Conservation (phyloP, 2,888 invertebrate species). For the Anoncus sp. region DNA sequence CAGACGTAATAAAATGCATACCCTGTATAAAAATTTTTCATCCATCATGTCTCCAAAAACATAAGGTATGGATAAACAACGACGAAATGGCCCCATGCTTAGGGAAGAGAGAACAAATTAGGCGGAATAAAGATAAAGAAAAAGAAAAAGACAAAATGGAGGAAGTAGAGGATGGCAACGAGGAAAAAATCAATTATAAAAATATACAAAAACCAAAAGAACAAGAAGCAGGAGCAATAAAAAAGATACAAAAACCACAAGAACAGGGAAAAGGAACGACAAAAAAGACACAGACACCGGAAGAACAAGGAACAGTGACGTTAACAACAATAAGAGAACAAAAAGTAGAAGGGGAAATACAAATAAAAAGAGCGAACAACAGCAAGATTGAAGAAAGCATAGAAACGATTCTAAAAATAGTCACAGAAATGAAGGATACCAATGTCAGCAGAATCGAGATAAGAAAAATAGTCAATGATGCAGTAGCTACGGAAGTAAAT, state of each 20-base stretch:
- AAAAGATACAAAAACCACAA: too few relatives aligned
- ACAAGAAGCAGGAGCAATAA: too few relatives aligned
- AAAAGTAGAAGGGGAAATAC: too few relatives aligned
- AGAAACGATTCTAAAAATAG: constrained; percentile 12
- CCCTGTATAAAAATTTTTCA: neutral
- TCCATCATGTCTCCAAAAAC: neutral
- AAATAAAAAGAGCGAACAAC: neutral
- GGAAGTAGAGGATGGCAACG: neutral
- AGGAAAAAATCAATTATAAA: too few relatives aligned
- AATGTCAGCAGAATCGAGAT: constrained; percentile 17
- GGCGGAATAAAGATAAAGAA: neutral
- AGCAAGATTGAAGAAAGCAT: neutral
- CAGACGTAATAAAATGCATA: neutral
- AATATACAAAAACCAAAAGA: too few relatives aligned
- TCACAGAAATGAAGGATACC: constrained; percentile 18
- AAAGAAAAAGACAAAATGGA: neutral
- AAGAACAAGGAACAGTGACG: neutral
- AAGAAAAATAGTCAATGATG: constrained; percentile 8
- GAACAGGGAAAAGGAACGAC: neutral
- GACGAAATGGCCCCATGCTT: neutral
- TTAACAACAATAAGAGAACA: neutral
- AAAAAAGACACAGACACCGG: neutral
- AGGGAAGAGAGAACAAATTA: neutral
- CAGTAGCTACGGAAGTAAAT: constrained; percentile 4
- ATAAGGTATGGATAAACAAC: neutral